Base-by-base conservation (phyloP, 2,888 invertebrate species). In the Drosophila ustulata region DNA sequence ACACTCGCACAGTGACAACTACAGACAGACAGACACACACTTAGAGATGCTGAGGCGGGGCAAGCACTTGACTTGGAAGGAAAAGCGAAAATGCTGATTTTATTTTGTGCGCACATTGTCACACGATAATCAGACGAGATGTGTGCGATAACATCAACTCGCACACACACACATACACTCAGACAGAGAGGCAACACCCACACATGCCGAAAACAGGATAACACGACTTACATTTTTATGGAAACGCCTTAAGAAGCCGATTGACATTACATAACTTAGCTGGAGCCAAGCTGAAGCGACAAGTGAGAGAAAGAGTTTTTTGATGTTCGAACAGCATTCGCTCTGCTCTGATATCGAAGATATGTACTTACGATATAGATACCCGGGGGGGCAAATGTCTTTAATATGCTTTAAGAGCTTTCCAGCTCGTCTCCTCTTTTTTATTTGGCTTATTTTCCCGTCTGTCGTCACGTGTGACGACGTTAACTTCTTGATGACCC, bases 41-140 rank as follows among this genome's bases (percentile, higher is more conserved):
- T 32, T 13, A 11, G 2, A 62, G 39, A 47, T 13, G 8, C 32
- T 43, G 46, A 47, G 30, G 28, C 28, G 3, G 30, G 30, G 11
- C 52, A 43, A 65, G 55, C 69, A 70, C 75, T 81, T 58, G 71
- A 71, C 57, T 65, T 50, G 25, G 43, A 50, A 25, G 41, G 47
- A 67, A 67, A 73, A 65, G 58, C 68, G 69, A 74, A 87, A 86
- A 83, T 89, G 72, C 79, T 84, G 89, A 87, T 89, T 89, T 85
- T 84, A 87, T 87, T 87, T 81, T 69, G 81, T 75, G 84, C 63
- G 65, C 84, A 76, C 89, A 87, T 85, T 89, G 85, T 84, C 85
- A 85, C 79, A 84, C 72, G 81, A 84, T 85, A 87, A 85, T 85
- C 89, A 78, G 71, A 50, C 53, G 66, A 68, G 74, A 66, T 62